Evolutionary conservation across 2,888 invertebrate species (phyloP).

Genomic region (Cabera pusaria): DNA sequence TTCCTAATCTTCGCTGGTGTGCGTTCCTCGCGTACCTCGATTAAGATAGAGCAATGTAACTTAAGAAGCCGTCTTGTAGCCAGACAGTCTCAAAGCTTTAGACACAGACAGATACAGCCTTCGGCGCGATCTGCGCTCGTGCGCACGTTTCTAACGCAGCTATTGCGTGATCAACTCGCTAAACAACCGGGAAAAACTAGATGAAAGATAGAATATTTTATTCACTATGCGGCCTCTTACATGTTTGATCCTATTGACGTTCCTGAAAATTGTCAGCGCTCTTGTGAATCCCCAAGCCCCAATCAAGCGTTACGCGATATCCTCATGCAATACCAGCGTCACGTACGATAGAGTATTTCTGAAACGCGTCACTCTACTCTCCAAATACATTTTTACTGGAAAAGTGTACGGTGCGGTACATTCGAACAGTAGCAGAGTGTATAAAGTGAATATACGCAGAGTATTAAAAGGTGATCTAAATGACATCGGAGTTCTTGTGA

Average conservation of each 20-base stretch:
- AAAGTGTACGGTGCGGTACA: constrained; percentile 61
- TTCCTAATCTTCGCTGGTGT: background rate
- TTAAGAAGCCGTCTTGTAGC: constrained; percentile 22
- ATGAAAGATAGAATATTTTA: constrained; percentile 26
- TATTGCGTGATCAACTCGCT: constrained; percentile 34
- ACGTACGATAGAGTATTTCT: constrained; percentile 56
- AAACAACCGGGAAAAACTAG: constrained; percentile 18
- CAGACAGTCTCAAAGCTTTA: constrained; percentile 33
- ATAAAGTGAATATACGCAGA: constrained; percentile 68
- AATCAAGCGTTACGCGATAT: constrained; percentile 35
- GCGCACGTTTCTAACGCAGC: constrained; percentile 63
- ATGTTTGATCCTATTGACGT: constrained; percentile 45
- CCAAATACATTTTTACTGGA: constrained; percentile 71
- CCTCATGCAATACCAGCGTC: constrained; percentile 46
- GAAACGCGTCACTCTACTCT: constrained; percentile 58
- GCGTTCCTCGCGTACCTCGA: background rate
- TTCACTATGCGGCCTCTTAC: constrained; percentile 36
- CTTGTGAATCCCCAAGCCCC: constrained; percentile 38
- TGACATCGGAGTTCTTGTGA: constrained; percentile 58
- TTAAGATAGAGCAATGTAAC: background rate
- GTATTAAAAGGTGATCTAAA: constrained; percentile 72
- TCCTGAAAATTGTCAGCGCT: constrained; percentile 41
- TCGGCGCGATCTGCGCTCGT: constrained; percentile 62
- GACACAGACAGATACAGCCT: constrained; percentile 71
- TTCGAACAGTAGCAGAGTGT: constrained; percentile 49